Conservation (phyloP, 2,888 invertebrate genomes). For the Podotricha telesiphe region DNA sequence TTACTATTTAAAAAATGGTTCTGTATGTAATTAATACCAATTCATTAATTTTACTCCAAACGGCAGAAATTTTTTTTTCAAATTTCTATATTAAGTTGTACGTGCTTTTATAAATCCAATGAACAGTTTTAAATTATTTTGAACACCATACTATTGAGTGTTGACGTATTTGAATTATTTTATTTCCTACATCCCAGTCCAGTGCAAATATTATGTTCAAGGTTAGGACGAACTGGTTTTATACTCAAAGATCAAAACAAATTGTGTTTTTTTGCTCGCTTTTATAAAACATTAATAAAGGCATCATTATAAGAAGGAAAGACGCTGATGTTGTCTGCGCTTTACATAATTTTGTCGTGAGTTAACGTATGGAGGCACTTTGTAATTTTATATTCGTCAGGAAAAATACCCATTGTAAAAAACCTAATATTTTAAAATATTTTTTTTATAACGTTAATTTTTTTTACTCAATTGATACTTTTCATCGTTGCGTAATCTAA, state of each 20-base stretch:
- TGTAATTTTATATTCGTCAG: not conserved
- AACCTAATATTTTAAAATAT: not conserved
- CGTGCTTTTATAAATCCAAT: too few species aligned
- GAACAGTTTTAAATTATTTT: too few species aligned
- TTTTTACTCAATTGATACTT: not conserved
- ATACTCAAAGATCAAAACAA: conserved; percentile 15
- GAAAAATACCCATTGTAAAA: not conserved
- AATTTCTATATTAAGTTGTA: too few species aligned
- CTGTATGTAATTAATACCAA: too few species aligned
- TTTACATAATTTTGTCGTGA: not conserved
- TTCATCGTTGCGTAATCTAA: not conserved
- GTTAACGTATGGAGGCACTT: not conserved
- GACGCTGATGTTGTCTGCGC: not conserved
- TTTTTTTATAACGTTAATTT: not conserved
- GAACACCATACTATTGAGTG: not conserved
- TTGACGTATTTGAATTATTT: conserved; percentile 3
- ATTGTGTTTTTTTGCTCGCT: not conserved
- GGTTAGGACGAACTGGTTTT: conserved; percentile 29
- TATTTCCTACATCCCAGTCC: not conserved
- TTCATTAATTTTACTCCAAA: too few species aligned
- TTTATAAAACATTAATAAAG: conserved; percentile 14
- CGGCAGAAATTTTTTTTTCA: too few species aligned
- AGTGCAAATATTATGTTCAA: conserved; percentile 20
- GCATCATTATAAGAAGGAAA: not conserved
- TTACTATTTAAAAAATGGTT: too few species aligned